phyloP scores from a whole-genome alignment of 2,888 invertebrate species.

The Spisula subtruncata region DNA sequence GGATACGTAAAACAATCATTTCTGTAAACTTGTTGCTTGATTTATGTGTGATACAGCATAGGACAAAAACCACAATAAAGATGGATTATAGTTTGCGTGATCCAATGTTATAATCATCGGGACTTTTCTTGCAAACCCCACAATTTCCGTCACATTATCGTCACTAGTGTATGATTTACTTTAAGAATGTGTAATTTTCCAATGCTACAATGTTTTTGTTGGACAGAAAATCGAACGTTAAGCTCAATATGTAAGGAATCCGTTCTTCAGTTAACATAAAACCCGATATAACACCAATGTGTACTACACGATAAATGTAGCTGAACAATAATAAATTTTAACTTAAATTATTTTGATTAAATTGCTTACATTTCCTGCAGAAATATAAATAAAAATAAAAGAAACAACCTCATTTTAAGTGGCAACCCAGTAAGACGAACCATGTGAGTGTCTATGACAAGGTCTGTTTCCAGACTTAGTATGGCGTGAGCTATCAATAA shows the following conservation, averaged over 20 bases:
- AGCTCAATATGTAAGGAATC: neutral
- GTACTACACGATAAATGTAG: too few species aligned
- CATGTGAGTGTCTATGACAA: too few species aligned
- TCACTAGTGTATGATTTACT: constrained; percentile 3
- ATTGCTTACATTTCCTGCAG: too few species aligned
- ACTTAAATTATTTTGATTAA: too few species aligned
- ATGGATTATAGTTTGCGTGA: neutral
- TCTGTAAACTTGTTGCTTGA: neutral
- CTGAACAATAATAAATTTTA: too few species aligned
- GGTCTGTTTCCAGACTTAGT: too few species aligned
- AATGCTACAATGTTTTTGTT: neutral
- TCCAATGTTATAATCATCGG: neutral
- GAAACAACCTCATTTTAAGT: too few species aligned
- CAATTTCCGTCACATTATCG: constrained; percentile 1
- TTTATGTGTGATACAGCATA: neutral
- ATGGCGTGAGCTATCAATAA: too few species aligned
- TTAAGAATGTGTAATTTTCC: neutral
- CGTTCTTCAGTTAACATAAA: neutral
- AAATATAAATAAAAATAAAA: too few species aligned
- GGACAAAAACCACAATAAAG: neutral
- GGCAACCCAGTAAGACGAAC: too few species aligned
- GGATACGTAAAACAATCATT: too few species aligned
- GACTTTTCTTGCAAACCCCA: neutral
- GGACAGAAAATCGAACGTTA: neutral
- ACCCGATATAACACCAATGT: too few species aligned